phyloP scores from a whole-genome alignment of 2,888 invertebrate species.

The Pomacea canaliculata region DNA sequence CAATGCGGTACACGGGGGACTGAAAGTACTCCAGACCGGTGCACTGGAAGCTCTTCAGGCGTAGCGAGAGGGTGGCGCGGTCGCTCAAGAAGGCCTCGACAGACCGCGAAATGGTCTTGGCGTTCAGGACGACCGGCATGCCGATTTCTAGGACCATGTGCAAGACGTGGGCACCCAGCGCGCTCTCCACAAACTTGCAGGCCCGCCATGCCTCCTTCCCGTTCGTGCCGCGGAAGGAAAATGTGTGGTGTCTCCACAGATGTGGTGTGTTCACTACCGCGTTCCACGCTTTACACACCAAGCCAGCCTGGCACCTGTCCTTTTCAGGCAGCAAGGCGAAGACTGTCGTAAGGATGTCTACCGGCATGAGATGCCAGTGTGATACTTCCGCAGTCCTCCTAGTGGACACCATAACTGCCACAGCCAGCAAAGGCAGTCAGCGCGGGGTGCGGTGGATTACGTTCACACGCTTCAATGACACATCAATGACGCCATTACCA shows the following conservation, averaged over 20 bases:
- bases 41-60: conserved; percentile 16
- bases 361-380: conserved; percentile 11
- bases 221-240: conserved; percentile 4
- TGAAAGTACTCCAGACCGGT: conserved; percentile 21
- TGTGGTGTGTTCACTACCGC: conserved; percentile 9
- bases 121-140: conserved; percentile 13
- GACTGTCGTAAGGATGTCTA: conserved; percentile 1
- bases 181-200: neutral
- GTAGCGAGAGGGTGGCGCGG: neutral
- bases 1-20: conserved; percentile 23
- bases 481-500: no score
- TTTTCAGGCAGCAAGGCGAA: conserved; percentile 5
- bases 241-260: conserved; percentile 9
- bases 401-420: no score
- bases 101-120: conserved; percentile 5
- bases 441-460: no score
- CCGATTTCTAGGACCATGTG: conserved; percentile 15
- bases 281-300: conserved; percentile 9
- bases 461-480: no score
- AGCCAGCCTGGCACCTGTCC: conserved; percentile 12
- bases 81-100: conserved; percentile 13
- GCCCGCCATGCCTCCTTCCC: conserved; percentile 4
- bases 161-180: conserved; percentile 6
- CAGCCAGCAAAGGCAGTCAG: no score
- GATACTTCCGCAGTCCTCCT: neutral